phyloP scores from a whole-genome alignment of 2,113 vertebrate species.

The Melanotaenia duboulayi region DNA sequence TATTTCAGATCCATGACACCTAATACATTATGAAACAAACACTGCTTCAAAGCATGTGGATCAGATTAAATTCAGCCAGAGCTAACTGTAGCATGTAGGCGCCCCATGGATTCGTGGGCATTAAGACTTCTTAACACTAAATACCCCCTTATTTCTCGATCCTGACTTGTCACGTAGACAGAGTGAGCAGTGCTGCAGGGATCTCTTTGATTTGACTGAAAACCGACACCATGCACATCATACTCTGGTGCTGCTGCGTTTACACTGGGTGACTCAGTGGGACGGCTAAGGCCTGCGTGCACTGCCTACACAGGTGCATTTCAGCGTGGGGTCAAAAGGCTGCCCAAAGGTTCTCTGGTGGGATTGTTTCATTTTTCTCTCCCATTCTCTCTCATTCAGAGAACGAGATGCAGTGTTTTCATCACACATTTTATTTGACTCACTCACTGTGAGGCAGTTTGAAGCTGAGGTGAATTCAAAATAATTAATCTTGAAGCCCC shows the following conservation, averaged over 20 bases:
- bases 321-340: conserved; percentile 51
- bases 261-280: conserved; percentile 57
- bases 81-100: not conserved
- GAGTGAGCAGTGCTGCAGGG: conserved; percentile 42
- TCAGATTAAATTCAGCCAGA: conserved; percentile 3
- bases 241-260: conserved; percentile 38
- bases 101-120: conserved; percentile 4
- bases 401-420: conserved; percentile 8
- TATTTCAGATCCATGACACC: not conserved
- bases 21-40: not conserved
- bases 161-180: conserved; percentile 22
- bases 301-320: conserved; percentile 47
- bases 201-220: conserved; percentile 50
- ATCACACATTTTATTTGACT: conserved; percentile 13
- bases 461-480: not conserved
- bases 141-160: not conserved
- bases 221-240: conserved; percentile 35
- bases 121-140: conserved; percentile 7
- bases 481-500: not conserved
- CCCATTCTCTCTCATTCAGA: no score
- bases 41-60: conserved; percentile 3
- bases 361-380: conserved; percentile 25
- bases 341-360: conserved; percentile 11
- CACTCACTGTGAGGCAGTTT: conserved; percentile 7
- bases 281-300: conserved; percentile 40